A percentile compares a stretch with the other conserved stretches of the same genome.
phyloP scores from a whole-genome alignment of 2,888 invertebrate species.

The Cheilosia scutellata region DNA sequence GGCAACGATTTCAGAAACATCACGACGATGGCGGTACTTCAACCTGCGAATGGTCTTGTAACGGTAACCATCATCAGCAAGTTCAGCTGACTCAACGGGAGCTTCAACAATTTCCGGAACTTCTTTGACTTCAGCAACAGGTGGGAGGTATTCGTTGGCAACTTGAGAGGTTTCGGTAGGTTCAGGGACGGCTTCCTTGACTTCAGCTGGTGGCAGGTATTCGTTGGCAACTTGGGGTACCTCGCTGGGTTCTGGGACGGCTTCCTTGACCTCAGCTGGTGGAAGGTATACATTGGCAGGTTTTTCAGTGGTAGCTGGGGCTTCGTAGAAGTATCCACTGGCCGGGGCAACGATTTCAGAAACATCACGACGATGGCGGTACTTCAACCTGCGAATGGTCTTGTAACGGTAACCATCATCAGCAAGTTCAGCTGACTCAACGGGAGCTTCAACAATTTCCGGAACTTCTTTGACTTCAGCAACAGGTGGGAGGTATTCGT shows the following conservation, averaged over 20 bases:
- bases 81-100: constrained; percentile 3
- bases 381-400: constrained; percentile 57
- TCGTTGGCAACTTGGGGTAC: background rate
- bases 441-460: constrained; percentile 18
- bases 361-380: constrained; percentile 62
- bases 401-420: constrained; percentile 68
- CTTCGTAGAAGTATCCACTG: constrained; percentile 35
- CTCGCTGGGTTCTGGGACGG: background rate
- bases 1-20: constrained; percentile 52
- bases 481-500: constrained; percentile 74
- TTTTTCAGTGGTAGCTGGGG: constrained; percentile 1
- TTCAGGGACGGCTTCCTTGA: constrained; percentile 17
- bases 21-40: constrained; percentile 51
- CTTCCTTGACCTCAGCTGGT: constrained; percentile 27
- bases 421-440: constrained; percentile 42
- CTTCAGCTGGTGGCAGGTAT: constrained; percentile 45
- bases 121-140: constrained; percentile 39
- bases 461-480: constrained; percentile 41
- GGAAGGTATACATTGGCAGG: constrained; percentile 7
- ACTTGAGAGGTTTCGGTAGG: constrained; percentile 8
- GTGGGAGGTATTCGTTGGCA: constrained; percentile 30
- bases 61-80: constrained; percentile 57
- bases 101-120: constrained; percentile 6
- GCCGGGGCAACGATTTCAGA: constrained; percentile 38
- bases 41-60: constrained; percentile 48